Base-by-base conservation (phyloP, 2,888 invertebrate genomes). In the Rhamphomyia laevipes region DNA sequence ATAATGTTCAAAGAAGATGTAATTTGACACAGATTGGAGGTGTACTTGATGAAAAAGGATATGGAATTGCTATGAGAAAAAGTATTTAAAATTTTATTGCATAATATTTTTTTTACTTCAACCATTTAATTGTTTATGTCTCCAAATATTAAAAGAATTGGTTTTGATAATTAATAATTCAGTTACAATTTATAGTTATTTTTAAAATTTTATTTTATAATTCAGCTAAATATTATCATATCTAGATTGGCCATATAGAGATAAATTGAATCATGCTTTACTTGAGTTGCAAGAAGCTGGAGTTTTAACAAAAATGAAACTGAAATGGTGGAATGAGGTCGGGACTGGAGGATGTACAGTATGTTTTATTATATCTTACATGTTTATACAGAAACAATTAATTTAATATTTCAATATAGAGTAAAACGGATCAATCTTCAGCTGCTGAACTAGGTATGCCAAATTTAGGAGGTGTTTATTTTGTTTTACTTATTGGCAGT, bases 261-360 rank as follows among this genome's bases (percentile, higher is more conserved):
- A 86, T 62, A 75, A 77, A 21, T 73, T 93, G 49, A 90, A 86
- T 62, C 79, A 84, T 59, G 88, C 87, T 42, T 80, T 94, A 53
- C 73, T 93, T 52, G 82, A 81, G 63, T 73, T 94, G 49, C 92
- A 93, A 73, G 93, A 94, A 72, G 78, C 78, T 49, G 91, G 92
- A 18, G 74, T 77, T 53, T 75, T 94, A 51, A 81, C 80, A 16
- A 75, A 77, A 57, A 75, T 93, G 72, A 89, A 90, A 71, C 80
- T 82, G 50, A 84, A 82, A 63, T 94, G 93, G 93, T 94, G 93
- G 93, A 83, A 85, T 63, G 84, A 88, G 68, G 83, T 82, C 68
- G 74, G 84, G 55, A 86, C 83, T 15, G 84, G 84, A 35, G 37
- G 37, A 16, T 33, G 33, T n/a, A 18, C 23, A 7, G 23, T 27